phyloP scores from a whole-genome alignment of 2,888 invertebrate species.

The Helicoverpa assulta region DNA sequence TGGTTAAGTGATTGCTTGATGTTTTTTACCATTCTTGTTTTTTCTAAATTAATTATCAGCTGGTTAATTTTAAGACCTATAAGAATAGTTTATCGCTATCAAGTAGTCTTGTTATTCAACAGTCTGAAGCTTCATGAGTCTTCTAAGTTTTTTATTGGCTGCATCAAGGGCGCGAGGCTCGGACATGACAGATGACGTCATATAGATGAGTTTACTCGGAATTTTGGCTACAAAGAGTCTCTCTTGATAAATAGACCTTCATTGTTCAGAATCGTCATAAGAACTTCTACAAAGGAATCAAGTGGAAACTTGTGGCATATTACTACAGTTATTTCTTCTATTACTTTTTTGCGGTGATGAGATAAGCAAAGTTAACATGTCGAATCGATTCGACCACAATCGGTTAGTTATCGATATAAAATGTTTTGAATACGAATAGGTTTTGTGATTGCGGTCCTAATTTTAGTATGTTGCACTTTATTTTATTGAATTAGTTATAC shows the following conservation, averaged over 20 bases:
- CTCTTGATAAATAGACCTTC: constrained; percentile 45
- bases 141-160: constrained; percentile 8
- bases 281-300: constrained; percentile 38
- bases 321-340: constrained; percentile 18
- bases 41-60: no score
- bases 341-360: constrained; percentile 10
- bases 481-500: constrained; percentile 23
- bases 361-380: constrained; percentile 8
- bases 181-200: constrained; percentile 54
- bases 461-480: constrained; percentile 29
- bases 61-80: no score
- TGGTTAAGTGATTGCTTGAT: no score
- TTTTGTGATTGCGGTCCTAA: constrained; percentile 9
- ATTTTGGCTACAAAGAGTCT: constrained; percentile 47
- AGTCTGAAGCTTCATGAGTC: neutral
- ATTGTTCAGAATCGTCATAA: constrained; percentile 48
- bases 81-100: no score
- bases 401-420: constrained; percentile 5
- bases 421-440: constrained; percentile 4
- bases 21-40: no score
- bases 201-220: constrained; percentile 60
- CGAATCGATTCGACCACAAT: neutral
- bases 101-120: no score
- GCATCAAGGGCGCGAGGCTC: constrained; percentile 15
- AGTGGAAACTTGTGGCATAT: constrained; percentile 24